Evolutionary conservation across 1,140 invertebrate species (phyloP), one percentile per base, ranked within the genome.

Genomic region (Drosophila aff.): DNA sequence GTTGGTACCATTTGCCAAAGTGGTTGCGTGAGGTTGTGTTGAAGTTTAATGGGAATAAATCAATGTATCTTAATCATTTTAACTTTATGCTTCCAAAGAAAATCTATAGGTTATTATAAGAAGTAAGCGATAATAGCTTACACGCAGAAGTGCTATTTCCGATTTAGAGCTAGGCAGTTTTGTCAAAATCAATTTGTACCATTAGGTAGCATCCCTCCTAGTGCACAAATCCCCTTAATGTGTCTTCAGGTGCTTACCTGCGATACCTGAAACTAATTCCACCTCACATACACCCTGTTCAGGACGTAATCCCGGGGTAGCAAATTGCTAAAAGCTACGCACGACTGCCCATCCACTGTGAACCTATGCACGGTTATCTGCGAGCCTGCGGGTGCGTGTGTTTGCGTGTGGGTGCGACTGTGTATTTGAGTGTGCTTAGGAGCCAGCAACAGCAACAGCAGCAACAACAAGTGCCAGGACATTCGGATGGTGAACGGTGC

Each of bases 321-420:
- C 63, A 63, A 67, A 78, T 76, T 79, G 69, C 52, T 65, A 52
- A 62, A 73, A 74, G 59, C 68, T 49, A 80, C 66, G 76, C 64
- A 79, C 71, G 71, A 64, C 81, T 73, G 57, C 38, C 60, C 77
- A 73, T 41, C 26, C 33, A 38, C 52, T 61, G 41, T 40, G 61
- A 60, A 46, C 50, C 33, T 23, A 47, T 40, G 16, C 33, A 71
- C 44, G 61, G 49, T 26, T 46, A 67, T 63, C 67, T 60, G 44
- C 26, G 36, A 49, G 38, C 44, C 55, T 49, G 67, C 46, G 53
- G 44, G 53, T 61, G 59, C 43, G 47, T 69, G 33, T 28, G 13
- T 64, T 33, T 33, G 10, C 50, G 31, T 49, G 38, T 58, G 36
- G 33, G 26, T 68, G 28, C 18, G 3, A 46, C 31, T 38, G 53